Evolutionary conservation across 2,888 invertebrate genomes (phyloP).

Genomic region (Cantharis nigra): DNA sequence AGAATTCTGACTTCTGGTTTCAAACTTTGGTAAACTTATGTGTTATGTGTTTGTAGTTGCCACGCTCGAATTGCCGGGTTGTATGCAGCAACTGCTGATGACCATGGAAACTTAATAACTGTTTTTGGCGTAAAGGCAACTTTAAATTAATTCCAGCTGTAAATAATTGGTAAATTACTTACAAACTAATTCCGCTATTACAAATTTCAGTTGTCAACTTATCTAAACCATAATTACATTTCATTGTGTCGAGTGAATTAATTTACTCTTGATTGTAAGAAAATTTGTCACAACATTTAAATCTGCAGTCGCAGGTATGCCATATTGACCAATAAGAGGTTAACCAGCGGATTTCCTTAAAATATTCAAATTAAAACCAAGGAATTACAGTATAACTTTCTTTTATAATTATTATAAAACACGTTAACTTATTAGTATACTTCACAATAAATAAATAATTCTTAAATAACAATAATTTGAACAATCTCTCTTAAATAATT

Average conservation of each 20-base stretch:
- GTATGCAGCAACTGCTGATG: conserved; percentile 12
- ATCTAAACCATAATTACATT: background rate
- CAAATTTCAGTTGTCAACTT: background rate
- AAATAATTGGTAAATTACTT: conserved; percentile 9
- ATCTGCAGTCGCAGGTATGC: background rate
- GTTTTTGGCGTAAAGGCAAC: conserved; percentile 12
- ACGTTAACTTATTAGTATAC: background rate
- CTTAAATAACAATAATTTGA: background rate
- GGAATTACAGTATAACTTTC: background rate
- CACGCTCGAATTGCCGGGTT: conserved; percentile 4
- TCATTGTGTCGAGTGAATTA: background rate
- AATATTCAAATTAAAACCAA: background rate
- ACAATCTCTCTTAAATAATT: background rate
- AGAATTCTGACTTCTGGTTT: conserved; percentile 23
- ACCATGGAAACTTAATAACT: conserved; percentile 24
- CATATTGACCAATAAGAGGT: background rate
- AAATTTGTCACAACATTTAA: background rate
- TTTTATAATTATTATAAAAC: background rate
- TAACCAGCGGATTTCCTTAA: background rate
- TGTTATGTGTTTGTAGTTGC: conserved; percentile 14
- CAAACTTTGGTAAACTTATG: conserved; percentile 21
- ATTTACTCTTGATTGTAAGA: background rate
- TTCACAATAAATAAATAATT: background rate
- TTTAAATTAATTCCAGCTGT: conserved; percentile 20
- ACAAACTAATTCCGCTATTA: conserved; percentile 8